A percentile compares a stretch with the other conserved stretches of the same genome.
phyloP scores from a whole-genome alignment of 2,113 vertebrate genomes.

The Podocnemis expansa region DNA sequence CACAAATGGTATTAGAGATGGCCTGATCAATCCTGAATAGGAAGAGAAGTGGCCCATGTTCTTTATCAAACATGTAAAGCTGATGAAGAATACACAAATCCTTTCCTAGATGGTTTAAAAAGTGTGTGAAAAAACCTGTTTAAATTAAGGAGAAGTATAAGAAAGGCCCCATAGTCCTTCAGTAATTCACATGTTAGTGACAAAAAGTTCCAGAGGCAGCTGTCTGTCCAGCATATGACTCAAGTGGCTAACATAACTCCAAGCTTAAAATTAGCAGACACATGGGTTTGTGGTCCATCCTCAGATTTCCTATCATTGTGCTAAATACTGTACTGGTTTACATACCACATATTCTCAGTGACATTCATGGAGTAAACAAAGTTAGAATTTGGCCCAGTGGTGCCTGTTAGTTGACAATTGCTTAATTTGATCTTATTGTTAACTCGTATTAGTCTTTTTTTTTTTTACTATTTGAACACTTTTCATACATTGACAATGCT shows the following conservation, averaged over 20 bases:
- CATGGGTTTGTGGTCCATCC: not conserved
- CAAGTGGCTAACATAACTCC: not conserved
- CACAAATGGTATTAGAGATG: constrained; percentile 2
- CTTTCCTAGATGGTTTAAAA: not conserved
- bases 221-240: not conserved
- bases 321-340: not conserved
- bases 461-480: not conserved
- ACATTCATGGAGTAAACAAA: not conserved
- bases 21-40: not conserved
- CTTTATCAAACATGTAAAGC: not conserved
- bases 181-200: not conserved
- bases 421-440: not conserved
- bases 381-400: not conserved
- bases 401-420: not conserved
- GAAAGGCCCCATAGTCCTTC: not conserved
- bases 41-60: constrained; percentile 12
- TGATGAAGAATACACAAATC: not conserved
- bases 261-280: not conserved
- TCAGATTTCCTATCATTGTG: not conserved
- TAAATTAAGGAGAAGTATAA: not conserved
- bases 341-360: fast-evolving
- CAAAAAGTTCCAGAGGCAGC: not conserved
- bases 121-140: not conserved
- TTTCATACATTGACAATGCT: not conserved
- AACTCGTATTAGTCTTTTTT: fast-evolving